Evolutionary conservation across 2,797 vertebrate species (phyloP).

Genomic region (Rhinoraja longicauda): DNA sequence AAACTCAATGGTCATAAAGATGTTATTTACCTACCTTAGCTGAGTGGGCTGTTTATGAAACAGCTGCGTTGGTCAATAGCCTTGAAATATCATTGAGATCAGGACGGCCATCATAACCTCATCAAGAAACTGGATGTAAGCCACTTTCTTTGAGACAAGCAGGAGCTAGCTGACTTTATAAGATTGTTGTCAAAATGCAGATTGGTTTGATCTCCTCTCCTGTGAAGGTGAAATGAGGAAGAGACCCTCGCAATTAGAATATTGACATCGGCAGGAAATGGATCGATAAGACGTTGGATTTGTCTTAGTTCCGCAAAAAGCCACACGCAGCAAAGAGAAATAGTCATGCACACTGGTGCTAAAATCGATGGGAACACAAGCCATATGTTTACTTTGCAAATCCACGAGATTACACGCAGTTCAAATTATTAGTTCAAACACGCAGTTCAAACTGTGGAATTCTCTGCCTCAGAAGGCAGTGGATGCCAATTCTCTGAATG

Average conservation of each 20-base stretch:
- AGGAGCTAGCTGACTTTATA: background rate
- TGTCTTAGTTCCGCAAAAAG: background rate
- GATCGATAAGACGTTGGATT: constrained; percentile 20
- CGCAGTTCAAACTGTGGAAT: no score
- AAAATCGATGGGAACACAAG: background rate
- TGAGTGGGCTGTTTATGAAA: constrained; percentile 30
- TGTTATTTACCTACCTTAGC: constrained; percentile 10
- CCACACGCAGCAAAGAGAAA: background rate
- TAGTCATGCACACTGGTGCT: background rate
- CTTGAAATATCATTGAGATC: background rate
- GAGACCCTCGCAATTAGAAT: background rate
- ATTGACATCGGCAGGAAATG: constrained; percentile 17
- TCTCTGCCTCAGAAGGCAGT: no score
- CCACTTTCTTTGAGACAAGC: constrained; percentile 6
- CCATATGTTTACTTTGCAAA: background rate
- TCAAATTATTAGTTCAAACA: no score
- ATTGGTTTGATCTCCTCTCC: constrained; percentile 11
- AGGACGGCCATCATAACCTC: background rate
- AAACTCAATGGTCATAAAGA: background rate
- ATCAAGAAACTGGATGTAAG: background rate
- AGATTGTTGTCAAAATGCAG: constrained; percentile 21
- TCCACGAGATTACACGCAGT: background rate
- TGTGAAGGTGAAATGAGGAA: constrained; percentile 27
- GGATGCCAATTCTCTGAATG: no score
- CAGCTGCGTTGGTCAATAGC: background rate